Conservation (phyloP, 2,888 invertebrate species). For the Rhogogaster chlorosoma region DNA sequence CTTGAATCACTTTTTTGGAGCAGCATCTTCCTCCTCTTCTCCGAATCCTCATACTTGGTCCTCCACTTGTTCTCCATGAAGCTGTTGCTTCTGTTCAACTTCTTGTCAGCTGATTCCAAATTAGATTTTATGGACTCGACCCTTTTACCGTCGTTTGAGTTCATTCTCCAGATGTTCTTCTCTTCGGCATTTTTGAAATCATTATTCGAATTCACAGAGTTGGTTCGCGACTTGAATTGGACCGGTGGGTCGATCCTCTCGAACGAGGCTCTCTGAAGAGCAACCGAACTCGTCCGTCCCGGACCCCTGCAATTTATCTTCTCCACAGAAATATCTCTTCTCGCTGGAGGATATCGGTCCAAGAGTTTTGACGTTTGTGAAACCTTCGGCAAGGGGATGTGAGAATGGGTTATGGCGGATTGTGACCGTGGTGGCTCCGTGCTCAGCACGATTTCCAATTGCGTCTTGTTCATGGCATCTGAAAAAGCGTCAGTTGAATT, state of each 20-base stretch:
- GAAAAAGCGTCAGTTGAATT: background rate
- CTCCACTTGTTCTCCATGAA: slow-evolving; percentile 80
- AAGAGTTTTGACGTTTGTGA: slow-evolving; percentile 64
- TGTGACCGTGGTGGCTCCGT: slow-evolving; percentile 58
- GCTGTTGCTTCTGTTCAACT: slow-evolving; percentile 68
- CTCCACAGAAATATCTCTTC: background rate
- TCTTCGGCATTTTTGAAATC: slow-evolving; percentile 59
- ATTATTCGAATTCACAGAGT: slow-evolving; percentile 58
- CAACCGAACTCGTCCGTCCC: slow-evolving; percentile 68
- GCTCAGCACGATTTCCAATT: slow-evolving; percentile 68
- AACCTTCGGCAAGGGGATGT: slow-evolving; percentile 73
- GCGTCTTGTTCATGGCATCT: slow-evolving; percentile 69
- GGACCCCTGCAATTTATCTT: background rate
- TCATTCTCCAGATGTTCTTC: slow-evolving; percentile 51
- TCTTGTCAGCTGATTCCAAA: slow-evolving; percentile 50
- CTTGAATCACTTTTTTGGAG: slow-evolving; percentile 86
- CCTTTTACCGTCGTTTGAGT: slow-evolving; percentile 49
- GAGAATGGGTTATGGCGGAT: slow-evolving; percentile 68
- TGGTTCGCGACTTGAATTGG: slow-evolving; percentile 39
- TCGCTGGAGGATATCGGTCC: slow-evolving; percentile 65
- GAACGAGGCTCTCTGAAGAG: slow-evolving; percentile 74
- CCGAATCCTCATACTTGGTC: slow-evolving; percentile 85
- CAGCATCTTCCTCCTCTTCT: slow-evolving; percentile 84
- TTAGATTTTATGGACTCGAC: slow-evolving; percentile 51
- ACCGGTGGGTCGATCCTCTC: slow-evolving; percentile 68